A percentile compares a stretch with the other conserved stretches of the same genome.
Evolutionary conservation across 2,888 invertebrate genomes (phyloP).

Genomic region (Pachymerium ferrugineum): DNA sequence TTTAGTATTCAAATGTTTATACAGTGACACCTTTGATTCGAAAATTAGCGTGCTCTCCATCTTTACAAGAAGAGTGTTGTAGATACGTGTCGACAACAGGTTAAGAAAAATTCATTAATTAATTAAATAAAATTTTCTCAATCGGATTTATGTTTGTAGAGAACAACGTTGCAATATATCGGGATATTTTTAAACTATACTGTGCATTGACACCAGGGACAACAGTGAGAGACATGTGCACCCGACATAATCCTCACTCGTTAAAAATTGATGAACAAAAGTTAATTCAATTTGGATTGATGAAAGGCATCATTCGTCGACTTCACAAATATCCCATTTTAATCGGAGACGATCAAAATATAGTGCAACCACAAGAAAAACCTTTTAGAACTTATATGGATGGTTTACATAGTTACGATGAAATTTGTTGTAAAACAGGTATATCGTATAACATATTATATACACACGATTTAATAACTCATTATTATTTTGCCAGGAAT

Average conservation of each 20-base stretch:
- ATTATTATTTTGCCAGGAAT: constrained; percentile 50
- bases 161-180: constrained; percentile 60
- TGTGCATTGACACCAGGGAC: constrained; percentile 70
- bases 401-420: constrained; percentile 75
- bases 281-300: constrained; percentile 79
- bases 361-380: too few relatives aligned
- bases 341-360: constrained; percentile 34
- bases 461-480: not conserved
- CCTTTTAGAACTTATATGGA: constrained; percentile 58
- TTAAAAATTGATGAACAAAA: constrained; percentile 57
- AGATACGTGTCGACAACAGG: constrained; percentile 64
- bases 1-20: constrained; percentile 78
- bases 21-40: constrained; percentile 68
- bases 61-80: constrained; percentile 66
- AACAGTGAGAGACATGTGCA: constrained; percentile 68
- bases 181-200: constrained; percentile 68
- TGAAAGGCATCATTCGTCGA: constrained; percentile 73
- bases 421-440: constrained; percentile 77
- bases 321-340: constrained; percentile 61
- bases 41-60: constrained; percentile 60
- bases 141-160: constrained; percentile 48
- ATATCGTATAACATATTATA: not conserved
- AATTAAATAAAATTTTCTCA: not conserved
- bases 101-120: constrained; percentile 46
- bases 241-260: constrained; percentile 65